Conservation (phyloP, 1,140 invertebrate species). For the Odontomachus brunneus region DNA sequence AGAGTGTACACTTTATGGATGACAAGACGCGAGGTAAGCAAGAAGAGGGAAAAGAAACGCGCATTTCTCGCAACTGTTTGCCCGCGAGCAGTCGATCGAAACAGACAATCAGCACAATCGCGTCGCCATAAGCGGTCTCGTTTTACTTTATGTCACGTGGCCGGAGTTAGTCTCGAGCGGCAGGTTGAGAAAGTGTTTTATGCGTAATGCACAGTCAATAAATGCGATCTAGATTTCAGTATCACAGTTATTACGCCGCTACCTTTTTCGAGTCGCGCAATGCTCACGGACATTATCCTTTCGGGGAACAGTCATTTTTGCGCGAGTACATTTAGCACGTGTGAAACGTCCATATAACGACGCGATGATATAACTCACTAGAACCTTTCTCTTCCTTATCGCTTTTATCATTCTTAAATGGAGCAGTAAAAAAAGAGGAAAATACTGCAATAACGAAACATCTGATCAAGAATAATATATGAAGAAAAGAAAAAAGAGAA, state of each 20-base stretch:
- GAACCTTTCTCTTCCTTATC: slow-evolving; percentile 19
- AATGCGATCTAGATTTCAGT: slow-evolving; percentile 17
- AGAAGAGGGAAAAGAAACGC: slow-evolving; percentile 17
- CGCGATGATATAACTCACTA: slow-evolving; percentile 24
- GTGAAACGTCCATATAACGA: slow-evolving; percentile 33
- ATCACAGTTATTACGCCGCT: slow-evolving; percentile 17
- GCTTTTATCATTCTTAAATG: not conserved
- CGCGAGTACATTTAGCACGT: not conserved
- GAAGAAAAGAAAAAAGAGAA: no score
- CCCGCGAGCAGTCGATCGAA: slow-evolving; percentile 16
- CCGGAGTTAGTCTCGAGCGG: not conserved
- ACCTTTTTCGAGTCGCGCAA: slow-evolving; percentile 8
- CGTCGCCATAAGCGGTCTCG: slow-evolving; percentile 19
- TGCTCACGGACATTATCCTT: slow-evolving; percentile 22
- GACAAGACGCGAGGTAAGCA: not conserved
- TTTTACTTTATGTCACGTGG: slow-evolving; percentile 44
- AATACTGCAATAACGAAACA: no score
- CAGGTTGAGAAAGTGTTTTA: slow-evolving; percentile 26
- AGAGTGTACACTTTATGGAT: not conserved
- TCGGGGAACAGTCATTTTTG: slow-evolving; percentile 11
- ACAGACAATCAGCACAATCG: slow-evolving; percentile 17
- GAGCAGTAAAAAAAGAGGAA: not conserved
- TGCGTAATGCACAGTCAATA: slow-evolving; percentile 14
- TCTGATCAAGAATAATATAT: no score
- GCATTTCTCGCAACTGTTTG: not conserved